phyloP scores from a whole-genome alignment of 2,888 invertebrate species.

The Dexiosoma caninum region DNA sequence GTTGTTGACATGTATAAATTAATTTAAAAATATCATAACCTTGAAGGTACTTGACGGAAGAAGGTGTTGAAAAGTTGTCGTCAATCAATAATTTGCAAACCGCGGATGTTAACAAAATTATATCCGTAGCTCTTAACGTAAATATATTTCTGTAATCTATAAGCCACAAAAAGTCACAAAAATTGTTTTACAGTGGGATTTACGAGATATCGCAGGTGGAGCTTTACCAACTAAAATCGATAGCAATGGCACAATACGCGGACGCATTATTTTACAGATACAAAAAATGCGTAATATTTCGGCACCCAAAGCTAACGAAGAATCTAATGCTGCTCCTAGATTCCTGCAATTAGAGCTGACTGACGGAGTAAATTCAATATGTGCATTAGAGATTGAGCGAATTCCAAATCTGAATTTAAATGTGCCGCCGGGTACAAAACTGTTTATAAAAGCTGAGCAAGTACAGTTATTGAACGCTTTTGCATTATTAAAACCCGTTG shows the following conservation, averaged over 20 bases:
- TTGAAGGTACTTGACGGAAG: constrained; percentile 85
- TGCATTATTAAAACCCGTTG: constrained; percentile 83
- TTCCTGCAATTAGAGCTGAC: constrained; percentile 90
- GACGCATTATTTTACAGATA: constrained; percentile 89
- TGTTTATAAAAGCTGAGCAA: constrained; percentile 80
- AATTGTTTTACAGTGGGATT: constrained; percentile 79
- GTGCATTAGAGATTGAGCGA: constrained; percentile 87
- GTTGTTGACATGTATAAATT: neutral
- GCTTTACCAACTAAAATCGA: constrained; percentile 83
- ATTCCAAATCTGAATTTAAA: constrained; percentile 86
- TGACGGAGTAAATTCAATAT: constrained; percentile 88
- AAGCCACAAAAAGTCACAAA: neutral
- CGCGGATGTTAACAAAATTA: constrained; percentile 81
- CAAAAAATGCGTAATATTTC: constrained; percentile 92
- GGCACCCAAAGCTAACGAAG: constrained; percentile 94
- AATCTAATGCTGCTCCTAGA: constrained; percentile 88
- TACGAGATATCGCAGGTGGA: constrained; percentile 88
- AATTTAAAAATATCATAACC: constrained; percentile 63
- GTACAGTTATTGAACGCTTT: constrained; percentile 85
- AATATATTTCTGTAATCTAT: too few relatives aligned
- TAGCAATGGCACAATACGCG: constrained; percentile 76
- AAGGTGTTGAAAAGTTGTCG: constrained; percentile 83
- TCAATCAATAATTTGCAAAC: constrained; percentile 73
- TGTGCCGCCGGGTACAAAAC: constrained; percentile 93
- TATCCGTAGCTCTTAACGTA: constrained; percentile 85